Conservation (phyloP, 2,113 vertebrate species). For the Panthera tigris region DNA sequence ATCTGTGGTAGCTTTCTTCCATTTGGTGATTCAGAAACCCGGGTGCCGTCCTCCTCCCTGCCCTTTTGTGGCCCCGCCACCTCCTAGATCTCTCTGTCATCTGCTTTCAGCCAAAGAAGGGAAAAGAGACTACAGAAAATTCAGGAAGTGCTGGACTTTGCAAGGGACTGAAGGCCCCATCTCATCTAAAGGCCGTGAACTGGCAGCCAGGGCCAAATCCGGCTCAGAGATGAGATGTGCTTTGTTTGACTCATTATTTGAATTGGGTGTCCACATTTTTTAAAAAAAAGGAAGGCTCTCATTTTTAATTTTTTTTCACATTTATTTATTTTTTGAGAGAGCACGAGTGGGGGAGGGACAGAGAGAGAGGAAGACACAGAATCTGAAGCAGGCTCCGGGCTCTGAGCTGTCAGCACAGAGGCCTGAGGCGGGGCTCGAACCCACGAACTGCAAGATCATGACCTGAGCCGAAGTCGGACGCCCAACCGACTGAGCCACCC, state of each 20-base stretch:
- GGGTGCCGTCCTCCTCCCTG: too few species aligned
- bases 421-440: too few species aligned
- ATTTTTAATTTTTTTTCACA: not conserved
- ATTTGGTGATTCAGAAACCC: not conserved
- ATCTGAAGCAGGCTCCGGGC: too few species aligned
- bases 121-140: not conserved
- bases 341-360: too few species aligned
- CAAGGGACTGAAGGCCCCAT: not conserved
- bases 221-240: not conserved
- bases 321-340: too few species aligned
- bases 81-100: not conserved
- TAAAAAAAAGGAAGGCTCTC: not conserved
- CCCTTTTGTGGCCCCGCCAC: not conserved
- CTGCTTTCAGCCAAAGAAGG: not conserved
- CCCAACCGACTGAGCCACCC: too few species aligned
- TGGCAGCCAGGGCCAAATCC: conserved; percentile 43
- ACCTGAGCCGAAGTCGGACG: too few species aligned
- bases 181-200: not conserved
- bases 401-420: too few species aligned
- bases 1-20: not conserved
- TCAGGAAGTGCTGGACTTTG: not conserved
- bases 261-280: not conserved
- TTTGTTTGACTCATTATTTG: not conserved
- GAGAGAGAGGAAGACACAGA: too few species aligned
- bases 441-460: too few species aligned